phyloP scores from a whole-genome alignment of 2,888 invertebrate species.

The Orthosia incerta region DNA sequence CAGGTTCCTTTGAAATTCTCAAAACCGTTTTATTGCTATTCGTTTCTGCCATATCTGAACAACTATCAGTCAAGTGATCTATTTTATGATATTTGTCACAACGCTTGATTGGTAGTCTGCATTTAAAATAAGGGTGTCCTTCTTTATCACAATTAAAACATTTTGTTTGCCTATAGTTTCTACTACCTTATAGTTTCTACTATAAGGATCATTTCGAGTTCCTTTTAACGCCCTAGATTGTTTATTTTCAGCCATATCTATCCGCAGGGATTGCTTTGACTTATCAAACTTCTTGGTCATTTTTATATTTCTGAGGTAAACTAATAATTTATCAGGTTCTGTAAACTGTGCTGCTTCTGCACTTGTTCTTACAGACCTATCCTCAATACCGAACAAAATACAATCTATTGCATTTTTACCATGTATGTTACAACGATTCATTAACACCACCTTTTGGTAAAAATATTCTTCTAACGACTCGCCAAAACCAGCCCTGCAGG shows the following conservation, averaged over 20 bases:
- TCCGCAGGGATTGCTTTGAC: slow-evolving; percentile 6
- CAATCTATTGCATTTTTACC: too few relatives aligned
- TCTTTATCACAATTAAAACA: not conserved
- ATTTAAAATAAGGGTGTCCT: slow-evolving; percentile 8
- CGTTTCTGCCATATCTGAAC: slow-evolving; percentile 1
- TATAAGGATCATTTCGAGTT: not conserved
- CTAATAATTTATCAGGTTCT: not conserved
- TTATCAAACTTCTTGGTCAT: too few relatives aligned
- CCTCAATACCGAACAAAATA: too few relatives aligned
- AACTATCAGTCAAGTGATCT: not conserved
- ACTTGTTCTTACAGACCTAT: too few relatives aligned
- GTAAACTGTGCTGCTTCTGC: not conserved
- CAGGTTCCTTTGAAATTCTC: not conserved
- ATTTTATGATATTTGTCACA: slow-evolving; percentile 1
- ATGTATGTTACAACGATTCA: too few relatives aligned
- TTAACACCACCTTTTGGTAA: too few relatives aligned
- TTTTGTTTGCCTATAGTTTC: not conserved
- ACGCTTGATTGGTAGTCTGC: slow-evolving; percentile 1
- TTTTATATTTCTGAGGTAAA: too few relatives aligned
- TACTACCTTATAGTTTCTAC: slow-evolving; percentile 6
- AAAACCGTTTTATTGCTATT: slow-evolving; percentile 5
- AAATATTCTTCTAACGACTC: too few relatives aligned
- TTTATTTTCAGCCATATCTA: not conserved
- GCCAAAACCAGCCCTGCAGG: too few relatives aligned
- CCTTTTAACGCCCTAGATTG: slow-evolving; percentile 1